These are phyloP conservation scores for Microtus agrestis DNA, from an alignment of 2,797 vertebrate genomes.

Conservation along the genomic window DNA sequence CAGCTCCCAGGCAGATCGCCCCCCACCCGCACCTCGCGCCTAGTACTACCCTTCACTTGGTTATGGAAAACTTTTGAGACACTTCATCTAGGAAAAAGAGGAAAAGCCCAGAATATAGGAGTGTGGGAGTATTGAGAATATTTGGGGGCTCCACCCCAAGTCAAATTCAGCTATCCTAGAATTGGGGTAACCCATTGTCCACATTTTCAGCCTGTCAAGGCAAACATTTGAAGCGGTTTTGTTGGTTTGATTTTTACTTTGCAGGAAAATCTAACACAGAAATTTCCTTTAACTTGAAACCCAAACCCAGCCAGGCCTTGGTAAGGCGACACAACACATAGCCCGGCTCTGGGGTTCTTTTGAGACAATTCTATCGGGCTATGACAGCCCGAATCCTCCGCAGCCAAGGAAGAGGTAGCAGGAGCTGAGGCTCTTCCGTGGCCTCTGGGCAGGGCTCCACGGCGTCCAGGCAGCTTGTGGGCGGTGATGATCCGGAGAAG, in stretches of 20 bases:
- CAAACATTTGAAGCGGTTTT: constrained; percentile 25
- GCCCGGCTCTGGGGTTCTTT: background rate
- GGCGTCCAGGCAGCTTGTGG: background rate
- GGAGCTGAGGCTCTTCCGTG: background rate
- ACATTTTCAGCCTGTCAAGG: background rate
- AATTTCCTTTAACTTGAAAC: background rate
- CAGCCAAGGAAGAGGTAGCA: background rate
- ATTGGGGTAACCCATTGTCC: background rate
- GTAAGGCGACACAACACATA: background rate
- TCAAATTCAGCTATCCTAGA: background rate
- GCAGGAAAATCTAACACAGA: constrained; percentile 25
- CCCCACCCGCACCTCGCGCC: fast-evolving
- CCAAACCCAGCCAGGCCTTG: background rate
- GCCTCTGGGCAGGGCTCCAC: constrained; percentile 21
- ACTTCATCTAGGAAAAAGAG: background rate
- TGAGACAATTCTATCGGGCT: background rate
- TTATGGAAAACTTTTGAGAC: background rate
- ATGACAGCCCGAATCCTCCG: background rate
- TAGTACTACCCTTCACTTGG: background rate
- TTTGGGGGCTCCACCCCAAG: background rate
- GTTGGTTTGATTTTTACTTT: constrained; percentile 50
- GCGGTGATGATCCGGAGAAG: constrained; percentile 12
- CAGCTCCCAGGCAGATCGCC: background rate
- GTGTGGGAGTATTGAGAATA: background rate
- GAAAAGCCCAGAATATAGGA: background rate